Evolutionary conservation across 2,113 vertebrate species (phyloP), one percentile per base, ranked within the genome.

Genomic region (Larimichthys polyactis): DNA sequence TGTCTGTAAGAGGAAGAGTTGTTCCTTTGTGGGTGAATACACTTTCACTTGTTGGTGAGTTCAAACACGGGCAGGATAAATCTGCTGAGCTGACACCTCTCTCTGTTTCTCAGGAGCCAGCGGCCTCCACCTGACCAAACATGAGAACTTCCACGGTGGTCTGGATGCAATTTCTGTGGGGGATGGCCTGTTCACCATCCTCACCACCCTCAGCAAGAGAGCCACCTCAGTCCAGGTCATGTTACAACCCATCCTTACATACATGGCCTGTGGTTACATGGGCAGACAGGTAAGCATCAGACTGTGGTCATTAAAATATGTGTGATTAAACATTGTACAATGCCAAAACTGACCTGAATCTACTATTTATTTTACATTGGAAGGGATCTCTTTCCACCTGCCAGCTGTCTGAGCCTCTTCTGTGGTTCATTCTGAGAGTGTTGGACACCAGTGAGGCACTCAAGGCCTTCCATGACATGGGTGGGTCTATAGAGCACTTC

Each of bases 211-310:
- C 58, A 99, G 98, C 93, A 99, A 99, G 92, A 97, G 96, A 89
- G 97, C 98, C 78, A 97, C 97, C 24, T 97, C 98, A 0, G 97
- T 99, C 29, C 98, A 99, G 91, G 97, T 98, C 91, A 99, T 99
- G 98, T 90, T 99, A 62, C 98, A 99, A 92, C 98, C 98, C 72
- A 98, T 99, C 92, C 96, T 99, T 90, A 99, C 98, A 6, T 99
- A 99, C 92, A 99, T 99, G 98, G 98, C 98, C 74, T 99, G 98
- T 92, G 98, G 98, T 0, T 99, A 99, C 92, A 99, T 99, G 98
- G 98, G 98, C 78, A 96, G 98, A 93, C 98, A 99, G 93, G 98
- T 99, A 89, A 87, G 77, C 9, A 4, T 48, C 36, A 20, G 2
- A 32, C 51, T 20, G 17, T 19, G 11, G 1, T 32, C 19, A 43